These are phyloP conservation scores for Todus mexicanus DNA, from an alignment of 2,797 vertebrate species.

Conservation along the genomic window DNA sequence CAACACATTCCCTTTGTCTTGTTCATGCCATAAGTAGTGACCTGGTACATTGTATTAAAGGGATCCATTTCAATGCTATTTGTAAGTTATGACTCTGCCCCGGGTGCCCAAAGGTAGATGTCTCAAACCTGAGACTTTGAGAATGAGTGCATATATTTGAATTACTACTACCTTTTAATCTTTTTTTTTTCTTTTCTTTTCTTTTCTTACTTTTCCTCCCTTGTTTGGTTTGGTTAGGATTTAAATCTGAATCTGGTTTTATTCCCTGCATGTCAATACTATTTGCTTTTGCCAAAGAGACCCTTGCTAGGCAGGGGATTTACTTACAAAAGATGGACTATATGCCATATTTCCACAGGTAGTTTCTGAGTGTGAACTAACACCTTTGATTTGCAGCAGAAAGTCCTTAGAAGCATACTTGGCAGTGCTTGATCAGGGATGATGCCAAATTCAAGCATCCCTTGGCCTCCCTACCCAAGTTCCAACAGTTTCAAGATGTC, in stretches of 20 bases:
- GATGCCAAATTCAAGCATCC: not conserved
- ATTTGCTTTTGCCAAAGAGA: not conserved
- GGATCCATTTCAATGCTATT: not conserved
- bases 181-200: no score
- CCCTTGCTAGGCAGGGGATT: not conserved
- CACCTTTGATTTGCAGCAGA: not conserved
- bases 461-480: not conserved
- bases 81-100: not conserved
- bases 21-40: not conserved
- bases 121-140: not conserved
- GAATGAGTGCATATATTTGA: not conserved
- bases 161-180: not conserved
- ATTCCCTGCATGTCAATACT: not conserved
- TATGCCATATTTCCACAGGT: not conserved
- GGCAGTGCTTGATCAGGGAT: not conserved
- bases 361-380: not conserved
- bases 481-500: not conserved
- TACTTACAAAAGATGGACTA: not conserved
- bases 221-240: not conserved
- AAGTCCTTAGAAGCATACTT: not conserved
- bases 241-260: not conserved
- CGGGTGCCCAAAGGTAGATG: not conserved
- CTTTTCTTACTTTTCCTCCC: no score
- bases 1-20: not conserved
- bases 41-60: not conserved